Evolutionary conservation across 1,140 invertebrate species (phyloP), one percentile per base, ranked within the genome.

Genomic region (Cotesia typhae): DNA sequence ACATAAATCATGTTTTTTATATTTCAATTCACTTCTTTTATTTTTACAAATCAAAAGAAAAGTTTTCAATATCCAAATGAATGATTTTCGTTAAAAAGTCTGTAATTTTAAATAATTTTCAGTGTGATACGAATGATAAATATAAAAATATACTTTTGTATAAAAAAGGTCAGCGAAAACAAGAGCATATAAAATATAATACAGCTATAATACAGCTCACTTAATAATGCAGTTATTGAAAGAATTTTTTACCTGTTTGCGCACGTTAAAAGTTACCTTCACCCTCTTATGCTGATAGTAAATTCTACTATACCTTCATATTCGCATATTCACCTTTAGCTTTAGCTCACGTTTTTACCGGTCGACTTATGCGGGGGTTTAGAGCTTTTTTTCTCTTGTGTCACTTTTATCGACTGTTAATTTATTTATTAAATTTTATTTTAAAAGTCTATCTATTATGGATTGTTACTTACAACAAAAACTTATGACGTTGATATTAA

Each of bases 201-300:
- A 61, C 36, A 38, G 41, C 77, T n/a, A 53, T 74, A n/a, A 52
- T 7, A 61, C 36, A 38, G 41, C 77, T 79, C 76, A 9, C 28
- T 75, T 70, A 79, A 73, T 81, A 83, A 80, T 73, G 41, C 67
- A 73, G 55, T 14, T 28, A 53, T 67, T 67, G 65, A 61, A 28
- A 35, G 14, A 17, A 9, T 47, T 9, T 52, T 4, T 28, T 14
- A 20, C 4, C 9, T 38, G 36, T 14, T 71, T 20, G 55, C 41
- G 37, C 41, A 47, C 20, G 60, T 41, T 60, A 52, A 3, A 7
- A 4, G 61, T 59, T 78, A 72, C 67, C 67, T 69, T 80, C 81
- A 82, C 80, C 81, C 20, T 61, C 14, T 66, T n/a, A 38, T 71
- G 35, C 14, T 64, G 12, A 28, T 47, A 3, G 20, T 47, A 53